Evolutionary conservation across 2,888 invertebrate genomes (phyloP).

Genomic region (Aphodius sticticus): DNA sequence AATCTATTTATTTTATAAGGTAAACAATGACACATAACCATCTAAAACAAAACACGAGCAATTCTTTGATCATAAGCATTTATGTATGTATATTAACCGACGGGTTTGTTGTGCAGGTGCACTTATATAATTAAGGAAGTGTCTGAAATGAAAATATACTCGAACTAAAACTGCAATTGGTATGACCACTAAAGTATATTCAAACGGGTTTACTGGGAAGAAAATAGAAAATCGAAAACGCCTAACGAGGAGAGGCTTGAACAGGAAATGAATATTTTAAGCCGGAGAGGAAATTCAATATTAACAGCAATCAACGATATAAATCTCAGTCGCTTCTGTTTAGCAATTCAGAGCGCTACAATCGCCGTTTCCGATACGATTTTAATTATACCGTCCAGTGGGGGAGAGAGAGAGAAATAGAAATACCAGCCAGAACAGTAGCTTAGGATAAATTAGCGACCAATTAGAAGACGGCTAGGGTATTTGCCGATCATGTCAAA

Average conservation of each 20-base stretch:
- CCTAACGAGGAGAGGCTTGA: background rate
- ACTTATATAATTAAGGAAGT: background rate
- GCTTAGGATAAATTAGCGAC: background rate
- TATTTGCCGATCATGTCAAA: background rate
- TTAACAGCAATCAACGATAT: background rate
- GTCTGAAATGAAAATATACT: background rate
- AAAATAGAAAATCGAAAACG: background rate
- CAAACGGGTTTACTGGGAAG: background rate
- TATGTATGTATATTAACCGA: no score
- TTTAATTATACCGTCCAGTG: background rate
- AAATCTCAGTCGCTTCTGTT: background rate
- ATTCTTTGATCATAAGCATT: no score
- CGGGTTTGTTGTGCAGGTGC: background rate
- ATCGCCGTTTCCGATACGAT: constrained; percentile 4
- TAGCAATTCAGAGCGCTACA: background rate
- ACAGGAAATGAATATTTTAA: background rate
- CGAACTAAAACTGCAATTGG: background rate
- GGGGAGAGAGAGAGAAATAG: background rate
- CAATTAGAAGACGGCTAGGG: background rate
- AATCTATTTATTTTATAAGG: no score
- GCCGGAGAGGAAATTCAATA: background rate
- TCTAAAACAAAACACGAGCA: no score
- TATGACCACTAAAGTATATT: background rate
- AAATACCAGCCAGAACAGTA: background rate
- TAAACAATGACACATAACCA: no score